These are phyloP conservation scores for Erythrolamprus reginae DNA, from an alignment of 2,113 vertebrate genomes.

Conservation along the genomic window DNA sequence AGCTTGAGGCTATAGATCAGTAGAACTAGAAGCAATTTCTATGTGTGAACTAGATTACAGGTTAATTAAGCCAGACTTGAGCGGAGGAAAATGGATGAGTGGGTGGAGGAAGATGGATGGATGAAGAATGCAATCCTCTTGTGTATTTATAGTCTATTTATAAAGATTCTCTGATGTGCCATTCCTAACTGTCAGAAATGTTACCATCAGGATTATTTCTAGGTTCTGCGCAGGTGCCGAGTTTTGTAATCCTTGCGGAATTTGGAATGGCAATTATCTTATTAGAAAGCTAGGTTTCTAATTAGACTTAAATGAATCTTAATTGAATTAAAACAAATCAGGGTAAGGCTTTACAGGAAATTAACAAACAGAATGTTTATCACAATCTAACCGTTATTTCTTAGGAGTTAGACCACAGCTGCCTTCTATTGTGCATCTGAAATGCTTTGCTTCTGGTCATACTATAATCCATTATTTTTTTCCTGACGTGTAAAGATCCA, in stretches of 20 bases:
- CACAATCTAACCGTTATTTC: background rate
- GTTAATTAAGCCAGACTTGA: background rate
- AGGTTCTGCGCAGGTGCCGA: background rate
- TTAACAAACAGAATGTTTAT: background rate
- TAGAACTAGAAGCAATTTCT: background rate
- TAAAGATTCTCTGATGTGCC: background rate
- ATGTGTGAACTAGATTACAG: background rate
- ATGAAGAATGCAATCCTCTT: background rate
- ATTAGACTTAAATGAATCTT: background rate
- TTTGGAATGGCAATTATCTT: background rate
- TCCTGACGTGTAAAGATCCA: too few species aligned
- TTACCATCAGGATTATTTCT: background rate
- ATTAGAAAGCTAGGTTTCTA: background rate
- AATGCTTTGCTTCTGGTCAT: background rate
- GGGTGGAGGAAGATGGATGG: background rate
- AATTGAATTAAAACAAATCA: background rate
- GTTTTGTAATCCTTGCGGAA: background rate
- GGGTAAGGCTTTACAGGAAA: background rate
- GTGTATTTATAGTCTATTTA: background rate
- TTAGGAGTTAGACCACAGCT: background rate
- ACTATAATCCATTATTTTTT: background rate
- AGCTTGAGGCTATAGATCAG: background rate
- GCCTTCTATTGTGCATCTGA: background rate
- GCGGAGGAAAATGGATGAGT: background rate
- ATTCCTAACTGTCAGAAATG: background rate